Base-by-base conservation (phyloP, 1,140 invertebrate species). In the Lerema accius region DNA sequence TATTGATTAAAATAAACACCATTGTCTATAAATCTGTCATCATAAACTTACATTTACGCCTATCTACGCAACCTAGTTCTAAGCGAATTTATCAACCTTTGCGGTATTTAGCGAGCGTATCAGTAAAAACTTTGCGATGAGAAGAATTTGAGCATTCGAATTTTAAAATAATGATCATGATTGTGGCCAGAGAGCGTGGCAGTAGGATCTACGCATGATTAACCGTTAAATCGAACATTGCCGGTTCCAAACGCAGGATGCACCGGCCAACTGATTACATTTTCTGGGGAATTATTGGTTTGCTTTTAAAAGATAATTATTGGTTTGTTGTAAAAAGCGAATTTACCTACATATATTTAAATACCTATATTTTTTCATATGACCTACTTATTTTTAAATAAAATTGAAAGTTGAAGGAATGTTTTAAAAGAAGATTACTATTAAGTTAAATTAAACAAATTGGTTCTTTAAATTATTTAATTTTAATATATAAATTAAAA, bases 401-500 rank as follows among this genome's bases (percentile, higher is more conserved):
- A n/a, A n/a, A n/a, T n/a, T n/a, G n/a, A n/a, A n/a, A n/a, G n/a
- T n/a, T n/a, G n/a, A n/a, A n/a, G n/a, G n/a, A n/a, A n/a, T n/a
- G n/a, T n/a, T n/a, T n/a, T n/a, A n/a, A n/a, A n/a, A n/a, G n/a
- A n/a, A n/a, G n/a, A n/a, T n/a, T n/a, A n/a, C n/a, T n/a, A n/a
- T n/a, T n/a, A n/a, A n/a, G n/a, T n/a, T n/a, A n/a, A n/a, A n/a
- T n/a, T n/a, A n/a, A n/a, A n/a, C n/a, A n/a, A n/a, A n/a, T 23
- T 23, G 2, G 5, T 50, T 17, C 4, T 28, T 7, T 37, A 50
- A 7, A 42, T 5, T 63, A 62, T 43, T 43, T 43, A 9, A 15
- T 17, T 15, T 23, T 26, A 39, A 55, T 16, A 53, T 39, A 63
- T 53, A 63, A 50, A 50, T 37, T 63, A 63, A 14, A 55, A 66